Conservation (phyloP, 2,797 vertebrate species). For the Rhynchotus rufescens region DNA sequence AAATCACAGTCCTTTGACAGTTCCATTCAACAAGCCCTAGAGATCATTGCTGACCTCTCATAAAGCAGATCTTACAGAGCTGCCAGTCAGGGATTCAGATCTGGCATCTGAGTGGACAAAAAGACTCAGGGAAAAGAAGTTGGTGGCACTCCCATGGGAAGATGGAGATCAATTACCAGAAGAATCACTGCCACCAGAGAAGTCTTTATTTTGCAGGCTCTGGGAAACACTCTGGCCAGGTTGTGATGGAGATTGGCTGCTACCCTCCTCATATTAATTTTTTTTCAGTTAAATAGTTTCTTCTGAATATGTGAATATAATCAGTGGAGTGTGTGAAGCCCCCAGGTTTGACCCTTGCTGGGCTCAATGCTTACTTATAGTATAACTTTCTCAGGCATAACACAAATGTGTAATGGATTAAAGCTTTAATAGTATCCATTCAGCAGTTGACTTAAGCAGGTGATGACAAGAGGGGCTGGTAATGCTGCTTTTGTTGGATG, state of each 20-base stretch:
- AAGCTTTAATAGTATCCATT: conserved; percentile 75
- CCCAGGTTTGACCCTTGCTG: conserved; percentile 68
- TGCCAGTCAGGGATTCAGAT: neutral
- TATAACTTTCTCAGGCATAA: conserved; percentile 75
- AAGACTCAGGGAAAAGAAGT: neutral
- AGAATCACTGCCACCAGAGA: neutral
- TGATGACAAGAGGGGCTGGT: conserved; percentile 74
- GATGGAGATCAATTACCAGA: neutral
- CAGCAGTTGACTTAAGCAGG: conserved; percentile 74
- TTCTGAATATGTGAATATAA: conserved; percentile 77
- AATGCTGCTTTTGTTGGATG: conserved; percentile 74
- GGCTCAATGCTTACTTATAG: conserved; percentile 61
- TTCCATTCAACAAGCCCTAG: neutral
- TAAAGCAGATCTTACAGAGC: neutral
- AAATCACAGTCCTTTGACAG: neutral
- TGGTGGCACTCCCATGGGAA: neutral
- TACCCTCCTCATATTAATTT: conserved; percentile 24
- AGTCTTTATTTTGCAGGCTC: conserved; percentile 31
- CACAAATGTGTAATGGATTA: conserved; percentile 78
- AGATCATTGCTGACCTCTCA: neutral
- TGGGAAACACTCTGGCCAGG: neutral
- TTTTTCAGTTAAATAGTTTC: conserved; percentile 65
- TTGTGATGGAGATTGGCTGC: conserved; percentile 18
- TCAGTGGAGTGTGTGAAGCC: conserved; percentile 69
- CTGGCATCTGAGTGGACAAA: neutral